Conservation (phyloP, 1,140 invertebrate species). For the Atta texana region DNA sequence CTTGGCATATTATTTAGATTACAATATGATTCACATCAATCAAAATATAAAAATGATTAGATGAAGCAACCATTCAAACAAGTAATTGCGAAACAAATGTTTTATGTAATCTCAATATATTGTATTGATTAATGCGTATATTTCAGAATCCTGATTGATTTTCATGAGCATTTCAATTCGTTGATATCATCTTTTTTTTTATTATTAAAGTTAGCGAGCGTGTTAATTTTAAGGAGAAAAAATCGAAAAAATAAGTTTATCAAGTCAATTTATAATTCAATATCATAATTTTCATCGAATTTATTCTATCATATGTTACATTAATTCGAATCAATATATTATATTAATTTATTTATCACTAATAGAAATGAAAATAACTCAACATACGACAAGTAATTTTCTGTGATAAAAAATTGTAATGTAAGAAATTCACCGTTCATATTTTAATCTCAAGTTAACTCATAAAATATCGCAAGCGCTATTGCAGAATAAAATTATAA, state of each 20-base stretch:
- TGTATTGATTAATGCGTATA: not conserved
- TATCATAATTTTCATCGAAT: not conserved
- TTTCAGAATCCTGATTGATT: not conserved
- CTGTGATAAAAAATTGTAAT: not conserved
- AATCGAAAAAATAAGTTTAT: not conserved
- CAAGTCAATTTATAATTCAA: not conserved
- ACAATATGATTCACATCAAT: not conserved
- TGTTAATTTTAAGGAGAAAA: not conserved
- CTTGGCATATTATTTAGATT: not conserved
- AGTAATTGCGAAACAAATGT: not conserved
- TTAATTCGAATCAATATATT: not conserved
- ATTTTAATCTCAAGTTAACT: not conserved
- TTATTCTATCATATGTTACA: not conserved
- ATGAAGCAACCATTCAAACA: not conserved
- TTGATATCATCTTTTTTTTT: no score
- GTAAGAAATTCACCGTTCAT: not conserved
- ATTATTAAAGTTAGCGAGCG: not conserved
- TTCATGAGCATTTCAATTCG: not conserved
- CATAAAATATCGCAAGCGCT: not conserved
- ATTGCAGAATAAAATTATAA: slow-evolving; percentile 1
- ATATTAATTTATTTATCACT: not conserved
- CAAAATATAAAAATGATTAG: not conserved
- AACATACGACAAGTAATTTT: not conserved
- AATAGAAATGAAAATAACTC: not conserved
- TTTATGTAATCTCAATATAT: not conserved